Evolutionary conservation across 1,140 invertebrate genomes (phyloP).

Genomic region (Drosophila arawakana): DNA sequence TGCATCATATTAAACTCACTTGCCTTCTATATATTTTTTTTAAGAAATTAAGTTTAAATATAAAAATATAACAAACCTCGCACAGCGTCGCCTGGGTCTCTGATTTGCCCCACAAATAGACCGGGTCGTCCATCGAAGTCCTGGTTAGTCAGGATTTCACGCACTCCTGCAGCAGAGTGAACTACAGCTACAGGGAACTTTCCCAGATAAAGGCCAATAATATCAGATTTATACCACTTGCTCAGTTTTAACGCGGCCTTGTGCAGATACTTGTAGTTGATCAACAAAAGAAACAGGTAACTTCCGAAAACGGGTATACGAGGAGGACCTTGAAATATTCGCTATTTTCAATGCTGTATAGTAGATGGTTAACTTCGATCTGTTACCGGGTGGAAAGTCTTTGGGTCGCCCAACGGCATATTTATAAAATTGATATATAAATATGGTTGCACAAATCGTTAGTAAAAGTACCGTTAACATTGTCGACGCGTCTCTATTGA

Average conservation of each 20-base stretch:
- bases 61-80: conserved; percentile 66
- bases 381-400: conserved; percentile 73
- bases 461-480: conserved; percentile 69
- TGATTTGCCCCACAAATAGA: conserved; percentile 43
- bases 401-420: conserved; percentile 59
- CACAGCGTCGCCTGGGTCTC: conserved; percentile 67
- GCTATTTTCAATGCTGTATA: too few species aligned
- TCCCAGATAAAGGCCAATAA: conserved; percentile 85
- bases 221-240: conserved; percentile 84
- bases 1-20: too few species aligned
- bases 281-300: conserved; percentile 76
- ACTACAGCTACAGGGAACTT: conserved; percentile 72
- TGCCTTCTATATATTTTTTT: too few species aligned
- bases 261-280: conserved; percentile 75
- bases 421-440: conserved; percentile 61
- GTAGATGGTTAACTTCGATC: neutral
- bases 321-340: conserved; percentile 62
- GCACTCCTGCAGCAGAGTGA: conserved; percentile 80
- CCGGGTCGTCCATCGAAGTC: conserved; percentile 84
- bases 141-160: conserved; percentile 82
- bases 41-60: too few species aligned
- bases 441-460: conserved; percentile 33
- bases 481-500: conserved; percentile 33
- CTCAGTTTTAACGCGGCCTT: conserved; percentile 69
- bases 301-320: conserved; percentile 77